These are phyloP conservation scores for Melanogrammus aeglefinus DNA, from an alignment of 2,797 vertebrate genomes.

Conservation along the genomic window DNA sequence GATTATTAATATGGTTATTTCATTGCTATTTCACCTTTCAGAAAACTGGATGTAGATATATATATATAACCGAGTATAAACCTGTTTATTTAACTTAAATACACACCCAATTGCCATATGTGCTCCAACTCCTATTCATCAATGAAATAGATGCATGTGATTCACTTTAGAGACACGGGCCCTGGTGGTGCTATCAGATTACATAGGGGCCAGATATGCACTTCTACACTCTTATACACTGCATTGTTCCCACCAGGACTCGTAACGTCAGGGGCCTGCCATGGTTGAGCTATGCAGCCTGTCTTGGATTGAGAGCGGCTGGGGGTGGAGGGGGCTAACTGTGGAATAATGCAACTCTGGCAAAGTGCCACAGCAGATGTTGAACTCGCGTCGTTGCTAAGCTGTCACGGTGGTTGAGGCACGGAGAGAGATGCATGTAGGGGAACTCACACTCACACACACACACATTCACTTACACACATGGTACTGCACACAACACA, in stretches of 20 bases:
- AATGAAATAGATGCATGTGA: not conserved
- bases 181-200: not conserved
- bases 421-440: not conserved
- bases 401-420: conserved; percentile 8
- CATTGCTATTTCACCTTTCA: not conserved
- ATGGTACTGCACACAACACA: too few relatives aligned
- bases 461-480: too few relatives aligned
- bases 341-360: not conserved
- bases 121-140: not conserved
- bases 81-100: not conserved
- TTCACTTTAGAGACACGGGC: not conserved
- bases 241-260: not conserved
- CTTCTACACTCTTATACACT: not conserved
- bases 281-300: not conserved
- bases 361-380: conserved; percentile 37
- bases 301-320: not conserved
- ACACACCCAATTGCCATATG: not conserved
- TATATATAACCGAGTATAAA: not conserved
- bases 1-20: not conserved
- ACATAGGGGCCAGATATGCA: not conserved
- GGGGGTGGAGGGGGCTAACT: not conserved
- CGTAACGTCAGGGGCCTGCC: not conserved
- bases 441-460: not conserved
- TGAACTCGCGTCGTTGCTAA: conserved; percentile 23
- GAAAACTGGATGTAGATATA: not conserved